Evolutionary conservation across 1,140 invertebrate species (phyloP), one percentile per base, ranked within the genome.

Genomic region (Sesamia nonagrioides): DNA sequence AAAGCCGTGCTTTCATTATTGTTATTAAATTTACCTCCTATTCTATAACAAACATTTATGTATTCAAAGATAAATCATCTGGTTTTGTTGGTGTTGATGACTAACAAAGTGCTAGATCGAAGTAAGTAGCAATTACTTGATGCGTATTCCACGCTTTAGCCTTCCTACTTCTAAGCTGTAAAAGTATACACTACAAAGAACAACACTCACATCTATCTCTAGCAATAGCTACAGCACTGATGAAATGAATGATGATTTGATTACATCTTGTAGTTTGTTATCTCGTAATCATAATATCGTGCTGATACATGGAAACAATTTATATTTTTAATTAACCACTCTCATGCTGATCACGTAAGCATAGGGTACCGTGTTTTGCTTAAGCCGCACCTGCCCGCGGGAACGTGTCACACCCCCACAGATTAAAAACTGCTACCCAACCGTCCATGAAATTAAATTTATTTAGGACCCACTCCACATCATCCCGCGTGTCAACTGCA

Each of bases 371-470:
- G 76, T 82, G 85, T 83, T 82, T 82, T 82, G 56, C 17, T 9
- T 86, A 82, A 82, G 76, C 79, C 82, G 71, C 81, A 88, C 82
- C 84, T 86, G 83, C 78, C 48, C 78, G 40, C 72, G 78, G 74
- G 82, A 84, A 88, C 82, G 82, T 78, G 84, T 89, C 86, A 87
- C 85, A 87, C 84, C 81, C 84, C 79, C 84, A 81, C 69, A 83
- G 85, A 89, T 89, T 91, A 90, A 93, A 91, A 89, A 88, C 85
- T 83, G 68, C 77, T 76, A 81, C 77, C 79, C 85, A 83, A 80
- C 87, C 82, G 82, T 73, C 88, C 89, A 87, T 92, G 87, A 92
- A 94, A 94, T 93, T 92, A 90, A 92, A 92, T 92, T 94, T 92
- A 92, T 93, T 94, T 93, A 92, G 89, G 86, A 71, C 86, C 87